phyloP scores from a whole-genome alignment of 2,113 vertebrate species.

The Marmota monax region DNA sequence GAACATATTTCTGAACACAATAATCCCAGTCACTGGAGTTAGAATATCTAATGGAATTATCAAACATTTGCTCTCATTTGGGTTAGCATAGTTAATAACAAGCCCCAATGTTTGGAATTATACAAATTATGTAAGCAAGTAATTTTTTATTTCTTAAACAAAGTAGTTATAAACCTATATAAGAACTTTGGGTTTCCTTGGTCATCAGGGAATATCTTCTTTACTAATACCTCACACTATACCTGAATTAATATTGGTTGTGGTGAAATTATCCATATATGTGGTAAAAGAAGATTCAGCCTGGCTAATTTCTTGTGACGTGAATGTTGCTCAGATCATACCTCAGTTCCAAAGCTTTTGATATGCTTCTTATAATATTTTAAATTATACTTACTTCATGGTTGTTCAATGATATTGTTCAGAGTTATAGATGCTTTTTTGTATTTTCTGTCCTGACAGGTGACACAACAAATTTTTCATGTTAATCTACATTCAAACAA shows the following conservation, averaged over 20 bases:
- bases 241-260: background rate
- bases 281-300: background rate
- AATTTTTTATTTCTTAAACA: too few relatives aligned
- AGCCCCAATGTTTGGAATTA: background rate
- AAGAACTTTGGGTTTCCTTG: background rate
- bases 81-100: background rate
- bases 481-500: background rate
- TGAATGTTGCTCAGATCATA: background rate
- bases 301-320: background rate
- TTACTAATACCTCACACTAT: background rate
- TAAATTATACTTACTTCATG: background rate
- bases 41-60: background rate
- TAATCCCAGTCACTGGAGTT: background rate
- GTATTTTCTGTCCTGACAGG: background rate
- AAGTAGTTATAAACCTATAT: background rate
- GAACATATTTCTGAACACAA: background rate
- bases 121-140: background rate
- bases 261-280: background rate
- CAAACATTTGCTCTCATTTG: background rate
- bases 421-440: background rate
- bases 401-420: background rate
- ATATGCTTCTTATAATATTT: background rate
- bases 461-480: background rate
- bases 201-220: background rate
- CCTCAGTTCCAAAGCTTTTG: background rate